These are phyloP conservation scores for Drosophila kepulauana DNA, from an alignment of 1,140 invertebrate genomes.

Conservation along the genomic window DNA sequence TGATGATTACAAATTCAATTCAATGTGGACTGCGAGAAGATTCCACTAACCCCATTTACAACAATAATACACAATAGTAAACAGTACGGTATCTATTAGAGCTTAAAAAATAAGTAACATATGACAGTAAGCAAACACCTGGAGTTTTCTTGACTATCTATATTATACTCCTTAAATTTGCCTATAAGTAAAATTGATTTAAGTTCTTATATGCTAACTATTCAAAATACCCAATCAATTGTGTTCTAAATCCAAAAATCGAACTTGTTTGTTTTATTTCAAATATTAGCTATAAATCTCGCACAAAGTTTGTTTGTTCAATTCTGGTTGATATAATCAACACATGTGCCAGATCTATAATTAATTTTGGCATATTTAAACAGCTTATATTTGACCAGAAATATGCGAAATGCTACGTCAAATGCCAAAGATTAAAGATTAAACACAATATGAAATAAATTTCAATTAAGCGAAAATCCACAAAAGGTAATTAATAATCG, in stretches of 20 bases:
- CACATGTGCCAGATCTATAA: constrained; percentile 4
- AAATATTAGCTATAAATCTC: not conserved
- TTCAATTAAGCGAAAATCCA: not conserved
- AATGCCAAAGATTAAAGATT: too few relatives aligned
- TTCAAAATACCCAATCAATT: not conserved
- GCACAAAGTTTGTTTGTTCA: not conserved
- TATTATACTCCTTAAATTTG: constrained; percentile 1
- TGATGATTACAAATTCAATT: constrained; percentile 32
- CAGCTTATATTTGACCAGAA: not conserved
- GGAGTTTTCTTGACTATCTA: constrained; percentile 10
- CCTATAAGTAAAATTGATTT: not conserved
- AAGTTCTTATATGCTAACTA: not conserved
- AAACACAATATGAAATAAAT: not conserved
- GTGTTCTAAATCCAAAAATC: not conserved
- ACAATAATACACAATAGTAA: constrained; percentile 5
- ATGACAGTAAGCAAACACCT: constrained; percentile 1
- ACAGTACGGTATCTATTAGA: not conserved
- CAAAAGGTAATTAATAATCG: not conserved
- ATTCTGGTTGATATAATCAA: constrained; percentile 2
- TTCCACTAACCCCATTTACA: constrained; percentile 15
- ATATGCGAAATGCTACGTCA: not conserved
- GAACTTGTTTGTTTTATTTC: constrained; percentile 6
- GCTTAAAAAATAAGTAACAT: not conserved
- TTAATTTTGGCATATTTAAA: not conserved
- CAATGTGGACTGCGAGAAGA: constrained; percentile 9